Conservation (phyloP, 2,888 invertebrate genomes). For the Drosophila nr. perissopoda region DNA sequence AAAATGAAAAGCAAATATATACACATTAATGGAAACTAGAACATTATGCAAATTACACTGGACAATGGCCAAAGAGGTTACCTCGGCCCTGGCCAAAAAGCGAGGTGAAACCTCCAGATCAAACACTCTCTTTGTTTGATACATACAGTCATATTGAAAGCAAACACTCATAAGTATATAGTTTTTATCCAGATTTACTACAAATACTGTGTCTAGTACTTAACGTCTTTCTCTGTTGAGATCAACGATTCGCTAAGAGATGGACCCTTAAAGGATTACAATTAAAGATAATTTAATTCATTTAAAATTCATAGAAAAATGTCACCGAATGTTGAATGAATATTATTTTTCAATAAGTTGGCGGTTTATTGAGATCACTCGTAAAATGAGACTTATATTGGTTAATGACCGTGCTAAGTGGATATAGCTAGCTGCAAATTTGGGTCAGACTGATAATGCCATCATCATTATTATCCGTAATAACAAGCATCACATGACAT, state of each 20-base stretch:
- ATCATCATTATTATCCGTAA: constrained; percentile 59
- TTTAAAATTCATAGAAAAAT: not conserved
- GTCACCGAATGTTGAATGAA: not conserved
- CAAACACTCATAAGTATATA: constrained; percentile 5
- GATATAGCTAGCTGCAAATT: constrained; percentile 20
- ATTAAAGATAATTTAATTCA: not conserved
- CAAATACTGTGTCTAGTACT: not conserved
- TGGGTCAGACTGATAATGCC: constrained; percentile 55
- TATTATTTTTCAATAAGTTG: not conserved
- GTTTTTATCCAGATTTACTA: constrained; percentile 1
- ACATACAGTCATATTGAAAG: not conserved
- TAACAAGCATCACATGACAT: constrained; percentile 64
- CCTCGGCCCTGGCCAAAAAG: constrained; percentile 23
- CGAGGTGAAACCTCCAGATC: constrained; percentile 32
- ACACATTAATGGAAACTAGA: constrained; percentile 59
- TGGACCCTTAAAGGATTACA: not conserved
- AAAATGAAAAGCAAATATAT: constrained; percentile 40
- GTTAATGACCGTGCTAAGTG: constrained; percentile 9
- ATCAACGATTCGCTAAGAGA: not conserved
- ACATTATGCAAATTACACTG: constrained; percentile 65
- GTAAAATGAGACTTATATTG: constrained; percentile 9
- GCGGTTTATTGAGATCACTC: constrained; percentile 9
- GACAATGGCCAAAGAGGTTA: constrained; percentile 56
- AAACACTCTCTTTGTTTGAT: constrained; percentile 22
- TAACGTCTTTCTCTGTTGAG: not conserved